Evolutionary conservation across 1,140 invertebrate genomes (phyloP), one percentile per base, ranked within the genome.

Genomic region (Aporrectodea caliginosa): DNA sequence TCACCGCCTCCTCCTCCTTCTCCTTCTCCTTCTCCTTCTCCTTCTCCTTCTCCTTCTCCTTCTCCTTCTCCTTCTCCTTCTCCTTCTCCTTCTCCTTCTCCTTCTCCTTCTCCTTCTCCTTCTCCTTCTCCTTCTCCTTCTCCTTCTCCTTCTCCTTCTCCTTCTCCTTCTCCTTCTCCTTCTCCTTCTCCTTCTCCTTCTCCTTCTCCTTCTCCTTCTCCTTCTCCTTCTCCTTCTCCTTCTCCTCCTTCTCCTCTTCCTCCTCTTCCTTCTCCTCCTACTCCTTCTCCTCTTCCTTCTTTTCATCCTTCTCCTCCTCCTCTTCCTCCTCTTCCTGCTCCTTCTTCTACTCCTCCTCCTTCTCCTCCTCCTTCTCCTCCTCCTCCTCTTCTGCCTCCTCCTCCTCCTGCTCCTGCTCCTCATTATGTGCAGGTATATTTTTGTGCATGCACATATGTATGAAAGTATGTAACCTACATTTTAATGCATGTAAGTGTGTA

Each of bases 51-150:
- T 27, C 12, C 31, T 72, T 72, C 31, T 32, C 27, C 70, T 72
- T 35, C 6, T 35, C 30, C 35, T 43, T 76, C 33, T 35, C 27
- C 70, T 72, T 31, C 31, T 72, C 27, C 31, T 31, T 72, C 70
- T 72, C 27, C 31, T 72, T 72, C 70, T 72, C 27, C 31, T 72
- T 72, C 70, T 72, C 27, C 31, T 31, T 31, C 31, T 72, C 27
- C 31, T 31, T 72, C 70, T 72, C 27, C 31, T 75, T 35, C 73
- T 75, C 32, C 34, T 35, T 35, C 73, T 75, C 32, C 73, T 75
- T 35, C 70, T 72, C 27, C 31, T 31, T 72, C 70, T 72, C 27
- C 31, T 31, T 72, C 31, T 72, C 27, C 31, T 72, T 72, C 70
- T 72, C 27, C 31, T 31, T 72, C 70, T 72, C 27, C 31, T 31